These are phyloP conservation scores for Motacilla alba DNA, from an alignment of 2,113 vertebrate genomes.

Conservation along the genomic window DNA sequence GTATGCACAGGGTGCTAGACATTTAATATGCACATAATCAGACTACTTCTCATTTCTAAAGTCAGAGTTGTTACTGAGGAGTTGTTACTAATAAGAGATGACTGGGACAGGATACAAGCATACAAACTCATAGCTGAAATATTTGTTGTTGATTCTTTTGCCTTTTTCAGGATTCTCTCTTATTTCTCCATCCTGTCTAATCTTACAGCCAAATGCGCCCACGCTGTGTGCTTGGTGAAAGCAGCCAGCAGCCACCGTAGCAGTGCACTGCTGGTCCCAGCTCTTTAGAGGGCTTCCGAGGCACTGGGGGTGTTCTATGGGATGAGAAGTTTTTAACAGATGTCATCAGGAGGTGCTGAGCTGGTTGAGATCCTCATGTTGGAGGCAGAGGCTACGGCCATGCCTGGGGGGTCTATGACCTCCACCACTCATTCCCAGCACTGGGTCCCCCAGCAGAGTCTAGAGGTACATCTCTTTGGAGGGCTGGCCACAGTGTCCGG, in stretches of 20 bases:
- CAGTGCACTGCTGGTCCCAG: neutral
- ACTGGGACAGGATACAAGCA: neutral
- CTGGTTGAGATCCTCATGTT: rapidly evolving
- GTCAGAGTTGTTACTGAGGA: neutral
- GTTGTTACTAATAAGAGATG: neutral
- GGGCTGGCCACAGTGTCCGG: neutral
- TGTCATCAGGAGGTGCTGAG: rapidly evolving
- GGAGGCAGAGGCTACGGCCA: neutral
- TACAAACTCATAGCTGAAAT: neutral
- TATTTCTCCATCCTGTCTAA: neutral
- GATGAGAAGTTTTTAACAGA: neutral
- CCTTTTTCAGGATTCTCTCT: neutral
- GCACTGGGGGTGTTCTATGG: neutral
- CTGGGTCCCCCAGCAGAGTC: neutral
- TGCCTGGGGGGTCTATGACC: rapidly evolving
- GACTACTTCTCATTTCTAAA: neutral
- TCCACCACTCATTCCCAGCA: neutral
- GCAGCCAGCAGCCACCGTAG: neutral
- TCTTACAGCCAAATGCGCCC: neutral
- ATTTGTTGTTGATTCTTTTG: neutral
- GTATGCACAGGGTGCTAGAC: neutral
- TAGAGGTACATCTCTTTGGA: neutral
- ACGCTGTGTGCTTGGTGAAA: rapidly evolving
- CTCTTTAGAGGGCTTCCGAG: neutral
- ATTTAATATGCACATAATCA: conserved; percentile 14